Evolutionary conservation across 2,888 invertebrate species (phyloP), one percentile per base, ranked within the genome.

Genomic region (Ormia ochracea): DNA sequence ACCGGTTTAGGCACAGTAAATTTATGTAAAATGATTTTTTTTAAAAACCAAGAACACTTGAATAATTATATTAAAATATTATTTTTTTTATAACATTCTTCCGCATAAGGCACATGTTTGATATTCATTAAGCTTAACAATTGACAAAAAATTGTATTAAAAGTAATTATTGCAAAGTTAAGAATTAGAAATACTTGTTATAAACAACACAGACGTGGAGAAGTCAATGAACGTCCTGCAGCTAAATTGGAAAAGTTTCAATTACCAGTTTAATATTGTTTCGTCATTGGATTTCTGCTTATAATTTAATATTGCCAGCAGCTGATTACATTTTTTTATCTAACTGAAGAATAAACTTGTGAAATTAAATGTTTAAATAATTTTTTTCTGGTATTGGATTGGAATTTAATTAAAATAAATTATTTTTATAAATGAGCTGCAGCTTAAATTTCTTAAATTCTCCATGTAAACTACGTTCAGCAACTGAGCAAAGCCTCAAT

Each of bases 171-270:
- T 5, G 14, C 3, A 23, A 56, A n/a, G 14, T 45, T 45, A 12
- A 21, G 4, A 48, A 33, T 19, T 23, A 17, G 26, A 50, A 6
- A 50, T 48, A 50, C 50, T 65, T 36, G 65, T 50, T 65, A 12
- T 48, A 43, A 61, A 45, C 45, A 21, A 45, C 1, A n/a, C 26
- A 33, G 14, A 23, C 0, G 31, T n/a, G 33, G 12, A 4, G 1
- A n/a, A 26, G 19, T 58, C 56, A 69, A 41, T 58, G 69, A 58
- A 69, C 45, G 41, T 54, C 28, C 41, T 28, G 28, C 26, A 21
- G 31, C 26, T 31, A 31, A 41, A 43, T 50, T 41, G 12, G 17
- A 19, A 2, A 12, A 41, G 38, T 52, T n/a, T 28, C 52, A 52
- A 21, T 52, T 66, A 52, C 43, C 43, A 36, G 14, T 43, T 43